Evolutionary conservation across 2,797 vertebrate species (phyloP).

Genomic region (Antennarius maculatus): DNA sequence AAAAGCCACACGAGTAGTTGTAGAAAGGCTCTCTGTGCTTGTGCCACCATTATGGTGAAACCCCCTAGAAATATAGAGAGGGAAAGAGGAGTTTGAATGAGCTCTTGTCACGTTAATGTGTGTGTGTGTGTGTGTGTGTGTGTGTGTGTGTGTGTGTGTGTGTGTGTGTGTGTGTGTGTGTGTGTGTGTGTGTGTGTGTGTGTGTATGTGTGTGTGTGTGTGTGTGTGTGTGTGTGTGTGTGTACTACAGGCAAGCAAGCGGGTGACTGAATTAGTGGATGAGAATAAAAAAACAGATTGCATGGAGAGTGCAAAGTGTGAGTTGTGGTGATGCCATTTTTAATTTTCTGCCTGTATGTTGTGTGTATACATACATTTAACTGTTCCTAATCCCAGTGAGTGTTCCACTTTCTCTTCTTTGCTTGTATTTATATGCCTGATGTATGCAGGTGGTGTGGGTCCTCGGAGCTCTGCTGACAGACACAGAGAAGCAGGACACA

Average conservation of each 20-base stretch:
- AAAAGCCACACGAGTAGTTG: constrained; percentile 46
- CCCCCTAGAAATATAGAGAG: constrained; percentile 47
- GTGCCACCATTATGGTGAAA: constrained; percentile 52
- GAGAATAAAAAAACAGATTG: constrained; percentile 28
- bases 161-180: not conserved
- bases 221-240: not conserved
- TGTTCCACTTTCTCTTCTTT: not conserved
- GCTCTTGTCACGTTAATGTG: constrained; percentile 50
- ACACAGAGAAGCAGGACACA: constrained; percentile 66
- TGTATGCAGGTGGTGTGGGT: constrained; percentile 22
- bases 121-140: constrained; percentile 30
- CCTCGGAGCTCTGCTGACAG: constrained; percentile 48
- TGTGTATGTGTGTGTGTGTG: constrained; percentile 1
- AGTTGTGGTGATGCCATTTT: constrained; percentile 9
- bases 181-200: not conserved
- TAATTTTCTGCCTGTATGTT: not conserved
- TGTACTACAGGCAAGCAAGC: not conserved
- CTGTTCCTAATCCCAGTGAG: not conserved
- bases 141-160: not conserved
- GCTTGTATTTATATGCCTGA: not conserved
- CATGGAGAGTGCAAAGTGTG: constrained; percentile 27
- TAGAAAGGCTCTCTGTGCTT: constrained; percentile 44
- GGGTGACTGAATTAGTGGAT: constrained; percentile 31
- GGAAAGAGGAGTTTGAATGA: constrained; percentile 41
- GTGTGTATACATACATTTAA: no score